A percentile compares a stretch with the other conserved stretches of the same genome.
Conservation (phyloP, 64 coral and sea anemone species). For the Astreopora myriophthalma region DNA sequence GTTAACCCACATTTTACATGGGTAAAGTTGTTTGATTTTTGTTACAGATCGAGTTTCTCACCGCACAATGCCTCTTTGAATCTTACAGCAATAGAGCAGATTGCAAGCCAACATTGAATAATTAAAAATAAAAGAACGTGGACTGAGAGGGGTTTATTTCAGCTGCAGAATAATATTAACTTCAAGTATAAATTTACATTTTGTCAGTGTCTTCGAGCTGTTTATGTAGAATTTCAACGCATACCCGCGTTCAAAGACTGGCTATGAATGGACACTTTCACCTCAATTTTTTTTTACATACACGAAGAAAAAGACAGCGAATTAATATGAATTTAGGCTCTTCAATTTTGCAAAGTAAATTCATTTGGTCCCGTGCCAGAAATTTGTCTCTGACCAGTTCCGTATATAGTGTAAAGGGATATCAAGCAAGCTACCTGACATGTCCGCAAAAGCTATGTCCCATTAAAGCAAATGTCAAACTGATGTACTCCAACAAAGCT, state of each 20-base stretch:
- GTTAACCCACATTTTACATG: background rate
- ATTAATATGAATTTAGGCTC: background rate
- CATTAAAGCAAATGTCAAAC: too few species aligned
- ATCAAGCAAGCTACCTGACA: too few species aligned
- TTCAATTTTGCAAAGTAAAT: background rate
- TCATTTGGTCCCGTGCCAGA: background rate
- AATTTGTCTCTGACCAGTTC: background rate
- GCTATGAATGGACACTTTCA: background rate
- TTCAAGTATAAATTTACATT: background rate
- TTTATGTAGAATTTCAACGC: background rate
- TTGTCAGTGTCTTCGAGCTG: background rate
- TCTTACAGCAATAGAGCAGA: background rate
- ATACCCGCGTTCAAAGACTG: background rate
- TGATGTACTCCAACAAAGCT: too few species aligned
- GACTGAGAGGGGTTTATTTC: background rate
- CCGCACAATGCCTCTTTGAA: too few species aligned
- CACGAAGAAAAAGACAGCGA: background rate
- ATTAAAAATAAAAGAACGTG: background rate
- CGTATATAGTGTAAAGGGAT: background rate
- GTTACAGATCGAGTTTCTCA: too few species aligned
- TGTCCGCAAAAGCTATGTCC: too few species aligned
- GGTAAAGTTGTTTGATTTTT: background rate
- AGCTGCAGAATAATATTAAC: background rate
- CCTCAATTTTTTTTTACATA: background rate
- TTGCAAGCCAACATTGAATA: background rate